These are phyloP conservation scores for Vanessa atalanta DNA, from an alignment of 1,140 invertebrate species.

Conservation along the genomic window DNA sequence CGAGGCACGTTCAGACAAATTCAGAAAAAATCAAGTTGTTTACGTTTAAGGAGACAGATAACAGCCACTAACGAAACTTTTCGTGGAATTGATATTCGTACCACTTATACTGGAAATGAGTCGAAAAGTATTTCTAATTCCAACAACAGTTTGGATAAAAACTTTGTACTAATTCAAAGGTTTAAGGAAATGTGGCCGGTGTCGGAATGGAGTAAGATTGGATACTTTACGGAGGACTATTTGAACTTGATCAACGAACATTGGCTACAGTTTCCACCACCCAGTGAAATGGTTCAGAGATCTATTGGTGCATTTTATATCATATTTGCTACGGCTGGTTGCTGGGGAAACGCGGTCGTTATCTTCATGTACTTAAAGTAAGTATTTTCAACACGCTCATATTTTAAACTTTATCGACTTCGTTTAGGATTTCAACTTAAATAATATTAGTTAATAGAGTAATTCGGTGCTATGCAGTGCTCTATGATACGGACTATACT, in stretches of 20 bases:
- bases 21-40: constrained; percentile 12
- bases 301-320: constrained; percentile 82
- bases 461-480: no score
- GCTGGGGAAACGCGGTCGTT: constrained; percentile 84
- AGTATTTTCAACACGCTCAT: constrained; percentile 46
- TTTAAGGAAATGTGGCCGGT: constrained; percentile 79
- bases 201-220: constrained; percentile 74
- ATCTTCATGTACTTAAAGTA: constrained; percentile 85
- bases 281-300: constrained; percentile 79
- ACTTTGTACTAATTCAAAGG: constrained; percentile 49
- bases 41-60: constrained; percentile 39
- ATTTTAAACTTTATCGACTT: no score
- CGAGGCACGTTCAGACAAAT: background rate
- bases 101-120: constrained; percentile 20
- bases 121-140: constrained; percentile 42
- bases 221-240: constrained; percentile 81
- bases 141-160: constrained; percentile 35
- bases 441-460: no score
- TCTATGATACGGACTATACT: no score
- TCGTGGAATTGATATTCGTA: constrained; percentile 10
- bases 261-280: constrained; percentile 85
- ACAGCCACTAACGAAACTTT: constrained; percentile 30
- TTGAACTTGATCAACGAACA: constrained; percentile 83
- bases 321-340: constrained; percentile 82
- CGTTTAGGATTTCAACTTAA: no score